These are phyloP conservation scores for Agrotis exclamationis DNA, from an alignment of 2,888 invertebrate species.

Conservation along the genomic window DNA sequence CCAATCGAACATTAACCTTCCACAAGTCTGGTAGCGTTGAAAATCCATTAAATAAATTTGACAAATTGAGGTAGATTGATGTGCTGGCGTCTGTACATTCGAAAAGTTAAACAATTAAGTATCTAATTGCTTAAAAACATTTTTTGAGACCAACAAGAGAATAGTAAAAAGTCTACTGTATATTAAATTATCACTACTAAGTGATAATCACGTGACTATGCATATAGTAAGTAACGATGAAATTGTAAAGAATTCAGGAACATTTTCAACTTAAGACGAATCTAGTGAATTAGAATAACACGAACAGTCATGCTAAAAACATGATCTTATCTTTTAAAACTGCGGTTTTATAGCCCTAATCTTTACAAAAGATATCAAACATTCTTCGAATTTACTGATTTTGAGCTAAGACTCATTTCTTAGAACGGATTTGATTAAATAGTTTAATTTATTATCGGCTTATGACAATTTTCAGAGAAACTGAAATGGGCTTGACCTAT, in stretches of 20 bases:
- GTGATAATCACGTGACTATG: no score
- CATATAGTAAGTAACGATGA: no score
- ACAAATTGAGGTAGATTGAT: no score
- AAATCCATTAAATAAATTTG: no score
- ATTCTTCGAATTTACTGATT: constrained; percentile 10
- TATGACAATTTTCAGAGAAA: not conserved
- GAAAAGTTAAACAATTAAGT: no score
- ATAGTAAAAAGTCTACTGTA: not conserved
- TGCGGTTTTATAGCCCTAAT: constrained; percentile 17
- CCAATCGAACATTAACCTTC: no score
- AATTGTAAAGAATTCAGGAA: no score
- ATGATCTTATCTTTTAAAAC: not conserved
- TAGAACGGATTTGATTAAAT: constrained; percentile 16
- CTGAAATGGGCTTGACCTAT: not conserved
- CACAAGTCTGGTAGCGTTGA: no score
- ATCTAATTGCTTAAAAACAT: no score
- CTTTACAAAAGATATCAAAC: constrained; percentile 4
- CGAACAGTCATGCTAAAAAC: not conserved
- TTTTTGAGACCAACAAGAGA: not conserved
- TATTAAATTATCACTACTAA: no score
- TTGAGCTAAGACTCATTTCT: constrained; percentile 5
- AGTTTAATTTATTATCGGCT: constrained; percentile 21
- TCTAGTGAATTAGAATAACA: not conserved
- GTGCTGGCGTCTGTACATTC: no score
- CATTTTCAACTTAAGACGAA: no score